Percentiles rank a stretch among this genome's conserved stretches.
Evolutionary conservation across 2,797 vertebrate species (phyloP).

Genomic region (Sebastes nivosus): DNA sequence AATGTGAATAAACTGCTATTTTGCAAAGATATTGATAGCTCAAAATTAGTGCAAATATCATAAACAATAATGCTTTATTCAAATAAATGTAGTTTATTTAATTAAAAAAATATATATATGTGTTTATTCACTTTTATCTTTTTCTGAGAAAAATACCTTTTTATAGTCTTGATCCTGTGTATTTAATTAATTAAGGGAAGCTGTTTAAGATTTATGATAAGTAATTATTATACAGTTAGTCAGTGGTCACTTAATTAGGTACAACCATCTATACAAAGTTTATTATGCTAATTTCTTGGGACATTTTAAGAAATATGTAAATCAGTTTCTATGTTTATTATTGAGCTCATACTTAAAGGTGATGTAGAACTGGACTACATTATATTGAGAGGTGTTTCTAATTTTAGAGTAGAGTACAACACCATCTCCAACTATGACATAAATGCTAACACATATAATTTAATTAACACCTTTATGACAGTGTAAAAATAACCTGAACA

Average conservation of each 20-base stretch:
- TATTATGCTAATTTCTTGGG: not conserved
- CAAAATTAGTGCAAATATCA: not conserved
- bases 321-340: not conserved
- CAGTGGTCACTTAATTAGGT: not conserved
- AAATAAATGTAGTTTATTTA: not conserved
- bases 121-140: not conserved
- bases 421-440: not conserved
- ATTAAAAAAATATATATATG: not conserved
- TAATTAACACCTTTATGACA: not conserved
- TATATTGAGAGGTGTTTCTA: not conserved
- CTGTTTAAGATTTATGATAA: not conserved
- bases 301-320: not conserved
- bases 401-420: not conserved
- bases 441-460: not conserved
- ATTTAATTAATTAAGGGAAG: not conserved
- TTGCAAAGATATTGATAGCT: not conserved
- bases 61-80: not conserved
- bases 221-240: not conserved
- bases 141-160: not conserved
- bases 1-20: not conserved
- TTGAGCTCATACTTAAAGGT: not conserved
- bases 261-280: not conserved
- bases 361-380: not conserved
- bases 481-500: not conserved
- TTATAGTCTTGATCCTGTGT: not conserved